Conservation (phyloP, 2,888 invertebrate species). For the Melanostoma mellinum region DNA sequence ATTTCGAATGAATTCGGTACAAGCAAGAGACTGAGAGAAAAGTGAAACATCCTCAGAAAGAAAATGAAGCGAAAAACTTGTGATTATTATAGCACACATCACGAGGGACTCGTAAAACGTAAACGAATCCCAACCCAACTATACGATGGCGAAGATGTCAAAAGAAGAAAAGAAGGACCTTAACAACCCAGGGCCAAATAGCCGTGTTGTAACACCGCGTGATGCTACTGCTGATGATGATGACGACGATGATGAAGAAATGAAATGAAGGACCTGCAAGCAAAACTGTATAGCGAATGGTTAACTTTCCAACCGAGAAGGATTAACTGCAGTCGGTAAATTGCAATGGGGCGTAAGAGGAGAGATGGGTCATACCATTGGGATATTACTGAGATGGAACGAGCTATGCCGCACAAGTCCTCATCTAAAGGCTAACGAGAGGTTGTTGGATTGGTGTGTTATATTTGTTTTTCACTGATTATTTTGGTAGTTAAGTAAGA, state of each 20-base stretch:
- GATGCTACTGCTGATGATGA: slow-evolving; percentile 30
- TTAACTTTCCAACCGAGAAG: slow-evolving; percentile 69
- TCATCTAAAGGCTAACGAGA: slow-evolving; percentile 22
- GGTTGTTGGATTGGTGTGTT: slow-evolving; percentile 15
- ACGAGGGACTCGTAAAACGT: slow-evolving; percentile 72
- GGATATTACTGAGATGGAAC: slow-evolving; percentile 50
- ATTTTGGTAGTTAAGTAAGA: slow-evolving; percentile 44
- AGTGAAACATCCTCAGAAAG: slow-evolving; percentile 50
- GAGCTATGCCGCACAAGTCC: slow-evolving; percentile 6
- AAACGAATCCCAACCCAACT: slow-evolving; percentile 63
- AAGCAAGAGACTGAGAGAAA: slow-evolving; percentile 22
- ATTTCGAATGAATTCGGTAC: slow-evolving; percentile 19
- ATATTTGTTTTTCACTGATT: slow-evolving; percentile 38
- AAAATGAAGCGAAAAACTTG: slow-evolving; percentile 70
- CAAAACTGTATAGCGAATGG: slow-evolving; percentile 66
- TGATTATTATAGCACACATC: slow-evolving; percentile 71
- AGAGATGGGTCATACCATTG: slow-evolving; percentile 52
- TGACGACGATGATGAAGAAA: slow-evolving; percentile 59
- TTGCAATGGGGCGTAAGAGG: slow-evolving; percentile 60
- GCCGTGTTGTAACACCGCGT: slow-evolving; percentile 7
- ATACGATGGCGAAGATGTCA: slow-evolving; percentile 43
- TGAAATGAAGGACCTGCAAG: slow-evolving; percentile 69
- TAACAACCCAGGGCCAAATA: slow-evolving; percentile 51
- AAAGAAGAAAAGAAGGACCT: slow-evolving; percentile 50
- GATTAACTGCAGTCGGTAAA: slow-evolving; percentile 71